A percentile compares a stretch with the other conserved stretches of the same genome.
Evolutionary conservation across 2,888 invertebrate genomes (phyloP).

Genomic region (Idaea aversata): DNA sequence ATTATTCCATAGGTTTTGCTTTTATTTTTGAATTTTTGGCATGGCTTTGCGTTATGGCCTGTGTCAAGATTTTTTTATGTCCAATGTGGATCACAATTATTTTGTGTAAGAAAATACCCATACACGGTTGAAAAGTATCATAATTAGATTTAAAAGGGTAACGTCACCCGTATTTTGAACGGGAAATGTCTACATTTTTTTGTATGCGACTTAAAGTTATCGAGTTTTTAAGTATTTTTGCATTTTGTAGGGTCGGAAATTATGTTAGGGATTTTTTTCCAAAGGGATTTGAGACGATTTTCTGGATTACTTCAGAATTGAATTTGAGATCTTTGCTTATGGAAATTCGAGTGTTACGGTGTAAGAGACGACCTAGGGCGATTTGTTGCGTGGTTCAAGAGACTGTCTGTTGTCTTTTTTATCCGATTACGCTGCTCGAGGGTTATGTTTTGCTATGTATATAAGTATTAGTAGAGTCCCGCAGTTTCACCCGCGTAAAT

Average conservation of each 20-base stretch:
- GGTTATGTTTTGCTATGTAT: too few relatives aligned
- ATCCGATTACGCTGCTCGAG: too few relatives aligned
- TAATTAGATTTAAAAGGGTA: constrained; percentile 45
- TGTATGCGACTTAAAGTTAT: not conserved
- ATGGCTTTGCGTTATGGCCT: too few relatives aligned
- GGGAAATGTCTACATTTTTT: constrained; percentile 2
- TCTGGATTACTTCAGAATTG: not conserved
- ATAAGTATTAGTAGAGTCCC: too few relatives aligned
- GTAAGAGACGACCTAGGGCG: too few relatives aligned
- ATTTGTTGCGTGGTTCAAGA: too few relatives aligned
- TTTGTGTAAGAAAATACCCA: not conserved
- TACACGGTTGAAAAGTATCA: constrained; percentile 34
- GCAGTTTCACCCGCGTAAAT: too few relatives aligned
- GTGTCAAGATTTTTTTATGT: not conserved
- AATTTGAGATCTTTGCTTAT: not conserved
- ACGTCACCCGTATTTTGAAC: constrained; percentile 22
- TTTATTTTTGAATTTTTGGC: too few relatives aligned
- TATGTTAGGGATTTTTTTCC: not conserved
- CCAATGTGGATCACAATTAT: not conserved
- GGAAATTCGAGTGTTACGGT: not conserved
- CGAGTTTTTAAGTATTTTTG: not conserved
- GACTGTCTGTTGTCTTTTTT: too few relatives aligned
- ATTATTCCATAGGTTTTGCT: too few relatives aligned
- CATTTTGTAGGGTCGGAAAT: not conserved
- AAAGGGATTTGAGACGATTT: not conserved